Evolutionary conservation across 92 coral and sea anemone species (phyloP), one percentile per base, ranked within the genome.

Genomic region (Porites evermanni): DNA sequence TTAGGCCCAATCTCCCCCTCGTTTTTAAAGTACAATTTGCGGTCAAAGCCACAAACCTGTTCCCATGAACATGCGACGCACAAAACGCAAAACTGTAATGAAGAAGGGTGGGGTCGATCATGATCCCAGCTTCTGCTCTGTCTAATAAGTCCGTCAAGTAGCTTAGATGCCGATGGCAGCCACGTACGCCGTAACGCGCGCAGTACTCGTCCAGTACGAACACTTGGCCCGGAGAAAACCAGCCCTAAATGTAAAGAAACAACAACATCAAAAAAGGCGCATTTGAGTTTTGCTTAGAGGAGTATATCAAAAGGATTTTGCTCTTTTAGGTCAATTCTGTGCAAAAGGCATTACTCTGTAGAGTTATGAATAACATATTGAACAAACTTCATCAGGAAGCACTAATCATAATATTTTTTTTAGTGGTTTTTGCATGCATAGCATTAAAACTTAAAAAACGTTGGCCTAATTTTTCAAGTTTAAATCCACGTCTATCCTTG

Each of bases 51-150:
- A 67, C 88, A 71, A 12, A 97, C 99, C 97, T 94, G 91, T 97
- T 95, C 1, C 99, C 99, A 78, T 97, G 99, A 67, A 97, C 99
- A 81, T 97, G 99, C 12, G 99, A 97, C 6, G 98, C 99, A 53
- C 99, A 97, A 83, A 97, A 97, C 26, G 99, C 99, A 86, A 93
- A 97, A 87, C 98, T 97, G 92, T 97, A 97, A 80, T 97, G 99
- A 1, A 97, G 95, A 12, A 97, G 87, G 12, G 98, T 97, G 7
- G 99, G 98, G 82, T 97, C 99, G 47, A 97, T 97, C 98, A 97
- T 91, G 53, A 93, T 92, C 6, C 98, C 98, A 47, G 97, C 79
- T 79, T 97, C 99, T 12, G 97, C 99, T 65, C 98, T 93, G 83
- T 97, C 97, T 50, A 97, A 91, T 75, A 97, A 81, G 84, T 97